Percentiles rank a stretch among this genome's conserved stretches.
phyloP scores from a whole-genome alignment of 2,888 invertebrate species.

The Cheilosia impressa region DNA sequence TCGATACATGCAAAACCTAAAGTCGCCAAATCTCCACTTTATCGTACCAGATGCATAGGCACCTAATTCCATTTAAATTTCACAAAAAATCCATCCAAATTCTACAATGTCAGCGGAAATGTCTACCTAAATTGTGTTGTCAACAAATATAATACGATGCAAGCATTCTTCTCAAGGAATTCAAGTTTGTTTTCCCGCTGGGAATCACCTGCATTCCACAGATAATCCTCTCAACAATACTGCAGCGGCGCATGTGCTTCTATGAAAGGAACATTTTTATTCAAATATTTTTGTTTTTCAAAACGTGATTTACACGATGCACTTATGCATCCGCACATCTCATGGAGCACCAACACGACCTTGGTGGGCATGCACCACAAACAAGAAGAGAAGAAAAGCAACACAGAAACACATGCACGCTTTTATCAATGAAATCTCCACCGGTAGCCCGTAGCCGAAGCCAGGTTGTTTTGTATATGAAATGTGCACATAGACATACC shows the following conservation, averaged over 20 bases:
- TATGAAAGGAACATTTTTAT: slow-evolving; percentile 43
- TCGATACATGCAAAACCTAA: no score
- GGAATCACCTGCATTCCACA: slow-evolving; percentile 56
- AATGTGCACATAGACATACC: slow-evolving; percentile 50
- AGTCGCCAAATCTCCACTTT: no score
- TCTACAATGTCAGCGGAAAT: background rate
- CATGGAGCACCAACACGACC: slow-evolving; percentile 45
- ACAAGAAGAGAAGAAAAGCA: background rate
- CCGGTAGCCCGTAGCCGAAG: slow-evolving; percentile 1
- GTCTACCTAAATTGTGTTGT: background rate
- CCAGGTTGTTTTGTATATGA: slow-evolving; percentile 17
- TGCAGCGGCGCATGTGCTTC: background rate
- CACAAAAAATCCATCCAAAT: background rate
- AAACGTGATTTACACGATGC: slow-evolving; percentile 59
- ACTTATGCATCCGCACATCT: slow-evolving; percentile 50
- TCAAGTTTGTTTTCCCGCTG: slow-evolving; percentile 20
- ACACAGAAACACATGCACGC: slow-evolving; percentile 25
- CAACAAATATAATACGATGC: background rate
- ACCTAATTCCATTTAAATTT: background rate
- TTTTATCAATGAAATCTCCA: slow-evolving; percentile 63
- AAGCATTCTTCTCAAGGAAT: slow-evolving; percentile 36
- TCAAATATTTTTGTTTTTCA: slow-evolving; percentile 20
- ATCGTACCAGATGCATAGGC: background rate
- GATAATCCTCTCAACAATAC: slow-evolving; percentile 8
- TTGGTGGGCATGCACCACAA: slow-evolving; percentile 40